Evolutionary conservation across 1,140 invertebrate genomes (phyloP).

Genomic region (Drosophila kikkawai): DNA sequence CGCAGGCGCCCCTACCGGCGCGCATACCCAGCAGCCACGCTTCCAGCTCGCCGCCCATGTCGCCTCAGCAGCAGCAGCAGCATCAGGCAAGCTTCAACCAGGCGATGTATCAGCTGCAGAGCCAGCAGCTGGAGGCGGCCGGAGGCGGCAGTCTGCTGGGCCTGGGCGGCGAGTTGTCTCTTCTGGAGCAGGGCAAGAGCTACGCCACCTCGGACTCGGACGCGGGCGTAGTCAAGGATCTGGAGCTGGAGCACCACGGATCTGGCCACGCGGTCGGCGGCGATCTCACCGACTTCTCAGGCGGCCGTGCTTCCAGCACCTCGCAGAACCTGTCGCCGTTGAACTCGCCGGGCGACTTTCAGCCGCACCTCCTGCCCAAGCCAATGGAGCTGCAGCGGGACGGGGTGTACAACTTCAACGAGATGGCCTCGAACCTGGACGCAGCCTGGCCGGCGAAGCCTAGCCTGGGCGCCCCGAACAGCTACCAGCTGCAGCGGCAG

Average conservation of each 20-base stretch:
- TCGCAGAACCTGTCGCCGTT: conserved; percentile 80
- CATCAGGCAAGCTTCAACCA: conserved; percentile 82
- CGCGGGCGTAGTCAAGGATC: conserved; percentile 76
- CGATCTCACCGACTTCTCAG: conserved; percentile 79
- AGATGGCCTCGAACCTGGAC: conserved; percentile 80
- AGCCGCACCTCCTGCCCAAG: conserved; percentile 74
- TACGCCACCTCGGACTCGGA: conserved; percentile 79
- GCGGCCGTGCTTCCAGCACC: conserved; percentile 63
- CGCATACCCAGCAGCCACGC: conserved; percentile 80
- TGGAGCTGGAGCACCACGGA: conserved; percentile 73
- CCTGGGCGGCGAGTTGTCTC: conserved; percentile 41
- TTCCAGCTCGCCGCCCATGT: conserved; percentile 83
- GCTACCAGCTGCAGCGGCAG: conserved; percentile 75
- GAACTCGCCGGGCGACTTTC: conserved; percentile 78
- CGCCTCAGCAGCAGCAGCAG: conserved; percentile 81
- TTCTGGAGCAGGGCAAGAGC: conserved; percentile 57
- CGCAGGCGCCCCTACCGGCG: conserved; percentile 36
- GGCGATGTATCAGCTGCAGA: conserved; percentile 83
- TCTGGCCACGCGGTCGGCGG: conserved; percentile 26
- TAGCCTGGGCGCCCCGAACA: conserved; percentile 49
- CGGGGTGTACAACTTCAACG: conserved; percentile 81
- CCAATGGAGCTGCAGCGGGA: conserved; percentile 80
- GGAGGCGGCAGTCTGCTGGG: conserved; percentile 43
- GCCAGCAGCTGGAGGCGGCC: conserved; percentile 75
- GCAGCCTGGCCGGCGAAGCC: conserved; percentile 77